Base-by-base conservation (phyloP, 2,797 vertebrate species). In the Gymnothorax javanicus region DNA sequence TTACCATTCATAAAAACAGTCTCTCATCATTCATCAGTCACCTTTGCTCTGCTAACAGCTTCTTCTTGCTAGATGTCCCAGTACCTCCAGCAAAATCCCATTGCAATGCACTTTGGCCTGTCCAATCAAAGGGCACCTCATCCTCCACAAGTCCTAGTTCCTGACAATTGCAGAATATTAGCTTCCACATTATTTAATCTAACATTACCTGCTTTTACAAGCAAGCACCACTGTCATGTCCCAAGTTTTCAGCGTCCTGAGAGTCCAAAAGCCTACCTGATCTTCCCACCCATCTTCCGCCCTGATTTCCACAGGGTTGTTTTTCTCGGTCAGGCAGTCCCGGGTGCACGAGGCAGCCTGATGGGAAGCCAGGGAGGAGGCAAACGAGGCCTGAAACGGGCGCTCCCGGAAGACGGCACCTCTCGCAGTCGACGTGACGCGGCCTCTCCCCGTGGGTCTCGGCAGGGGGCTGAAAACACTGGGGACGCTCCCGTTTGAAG, bases 401-500 rank as follows among this genome's bases (percentile, higher is more conserved):
- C 75, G 43, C 33, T 52, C 33, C 75, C 6, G 75, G 75, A 79
- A 79, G 75, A 79, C 33, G 75, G 15, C 23, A 11, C 43, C 52
- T 20, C 7, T 58, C 11, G 54, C 81, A 58, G 54, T n/a, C 27
- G 67, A 89, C 90, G 90, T 93, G 90, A 92, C 88, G 88, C 91
- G 85, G 93, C 93, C 92, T 93, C 94, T 93, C 90, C 88, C 90
- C 87, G 92, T 87, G 43, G 86, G 92, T 92, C 93, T 90, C 89
- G 92, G 91, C 93, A 90, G 25, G 93, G 94, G 93, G 94, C 94
- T 95, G 93, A 96, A 89, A 93, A 92, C 94, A 94, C 94, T 90
- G 88, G 94, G 95, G 95, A 95, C 93, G 90, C 90, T 91, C 71
- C 94, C 92, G 93, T 96, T 95, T 95, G 95, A 96, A 95, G 95